phyloP scores from a whole-genome alignment of 2,797 vertebrate genomes.

The Ceryle rudis region DNA sequence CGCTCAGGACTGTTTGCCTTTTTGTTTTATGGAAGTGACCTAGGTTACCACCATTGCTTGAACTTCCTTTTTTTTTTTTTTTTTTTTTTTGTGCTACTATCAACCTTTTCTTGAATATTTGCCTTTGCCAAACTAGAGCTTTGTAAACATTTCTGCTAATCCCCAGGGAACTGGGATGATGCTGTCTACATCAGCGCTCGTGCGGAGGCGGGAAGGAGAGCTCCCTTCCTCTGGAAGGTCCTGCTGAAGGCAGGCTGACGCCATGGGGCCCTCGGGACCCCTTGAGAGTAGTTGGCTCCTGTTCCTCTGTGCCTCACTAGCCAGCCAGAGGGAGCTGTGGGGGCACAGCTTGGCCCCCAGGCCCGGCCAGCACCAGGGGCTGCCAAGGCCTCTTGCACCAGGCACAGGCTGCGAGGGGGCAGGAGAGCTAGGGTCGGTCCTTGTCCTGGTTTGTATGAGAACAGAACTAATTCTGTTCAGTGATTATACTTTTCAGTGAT shows the following conservation, averaged over 20 bases:
- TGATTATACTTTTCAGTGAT: too few relatives aligned
- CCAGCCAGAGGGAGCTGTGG: rapidly evolving
- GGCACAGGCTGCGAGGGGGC: rapidly evolving
- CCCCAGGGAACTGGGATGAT: background rate
- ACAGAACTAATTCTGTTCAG: too few relatives aligned
- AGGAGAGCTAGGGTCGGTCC: background rate
- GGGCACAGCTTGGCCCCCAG: rapidly evolving
- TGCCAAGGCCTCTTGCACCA: background rate
- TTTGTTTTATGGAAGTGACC: background rate
- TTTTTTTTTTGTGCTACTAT: background rate
- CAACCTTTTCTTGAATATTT: background rate
- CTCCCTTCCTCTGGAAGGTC: background rate
- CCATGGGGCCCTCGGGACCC: rapidly evolving
- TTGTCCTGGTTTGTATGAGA: too few relatives aligned
- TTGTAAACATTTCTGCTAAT: background rate
- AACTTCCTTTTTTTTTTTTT: background rate
- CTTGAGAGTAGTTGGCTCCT: rapidly evolving
- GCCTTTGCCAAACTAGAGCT: background rate
- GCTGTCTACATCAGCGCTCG: rapidly evolving
- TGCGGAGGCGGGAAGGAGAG: rapidly evolving
- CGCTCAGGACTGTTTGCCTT: rapidly evolving
- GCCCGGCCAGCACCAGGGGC: rapidly evolving
- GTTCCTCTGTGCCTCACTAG: rapidly evolving
- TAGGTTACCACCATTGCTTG: background rate
- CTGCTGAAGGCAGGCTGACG: background rate